Base-by-base conservation (phyloP, 2,797 vertebrate species). In the Tadarida brasiliensis region DNA sequence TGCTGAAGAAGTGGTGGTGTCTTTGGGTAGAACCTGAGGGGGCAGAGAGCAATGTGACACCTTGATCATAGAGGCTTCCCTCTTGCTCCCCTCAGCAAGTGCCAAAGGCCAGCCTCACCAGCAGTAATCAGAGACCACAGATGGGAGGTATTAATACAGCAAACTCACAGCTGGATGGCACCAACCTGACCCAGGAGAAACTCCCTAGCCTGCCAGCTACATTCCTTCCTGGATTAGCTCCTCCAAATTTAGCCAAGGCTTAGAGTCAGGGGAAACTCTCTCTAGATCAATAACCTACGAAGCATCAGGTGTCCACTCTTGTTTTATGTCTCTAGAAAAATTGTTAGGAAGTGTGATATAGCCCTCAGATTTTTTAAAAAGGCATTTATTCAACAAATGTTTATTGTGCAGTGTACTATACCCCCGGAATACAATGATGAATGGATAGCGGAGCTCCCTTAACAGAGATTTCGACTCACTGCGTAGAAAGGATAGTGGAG, bases 151-250 rank as follows among this genome's bases (percentile, higher is more conserved):
- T 77, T 85, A n/a, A 67, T 33, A 78, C 68, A 20, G 94, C 87
- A 83, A 70, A 83, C 90, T 92, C 96, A 93, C 97, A 96, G 96
- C 96, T 96, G 95, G 97, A 96, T 77, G 76, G 87, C 92, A 93
- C 94, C 78, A 51, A 47, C 47, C 90, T 94, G 93, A 95, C 95
- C 92, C 87, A 91, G 74, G 94, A 97, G 95, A 78, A 89, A 61
- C 95, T 94, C 93, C 70, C 78, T 2, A 24, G 86, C 71, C 44
- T n/a, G 17, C 92, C 88, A 93, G 84, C 76, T 49, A 44, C 94
- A 86, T 91, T 91, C 87, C n/a, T 15, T 73, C 87, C 47, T 35
- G 92, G 97, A 93, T 96, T 96, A 97, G 63, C 96, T 30, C 84
- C 90, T 97, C 95, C 90, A 95, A 88, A 97, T 95, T 97, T 97